Evolutionary conservation across 1,140 invertebrate species (phyloP), one percentile per base, ranked within the genome.

Genomic region (Tribolium castaneum): DNA sequence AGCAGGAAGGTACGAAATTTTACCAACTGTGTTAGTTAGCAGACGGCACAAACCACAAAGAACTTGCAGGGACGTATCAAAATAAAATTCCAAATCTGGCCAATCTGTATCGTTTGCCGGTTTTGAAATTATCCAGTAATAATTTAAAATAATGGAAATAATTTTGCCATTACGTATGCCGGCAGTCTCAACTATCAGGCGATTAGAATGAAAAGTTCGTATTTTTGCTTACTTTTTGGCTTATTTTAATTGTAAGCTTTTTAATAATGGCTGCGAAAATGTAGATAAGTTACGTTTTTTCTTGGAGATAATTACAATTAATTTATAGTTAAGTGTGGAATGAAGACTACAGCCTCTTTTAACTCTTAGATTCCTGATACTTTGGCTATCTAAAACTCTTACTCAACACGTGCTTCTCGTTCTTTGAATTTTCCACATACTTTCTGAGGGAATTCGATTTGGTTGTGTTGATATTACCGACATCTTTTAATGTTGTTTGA

Each of bases 331-430:
- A 45, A 45, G 39, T 10, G 39, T 45, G n/a, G 9, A 45, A 10
- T 45, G 1, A 45, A 45, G 39, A 45, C 39, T 45, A 9, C 1
- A n/a, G n/a, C 39, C 49, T 78, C 76, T 62, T 80, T 10, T 2
- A 10, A 22, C 10, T 74, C 50, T 70, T 82, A 71, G 35, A 54
- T n/a, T 52, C 81, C 81, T 80, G 75, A 51, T 76, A 7, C 39
- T 39, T 62, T 45, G 81, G 80, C 81, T 80, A 80, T 80, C 81
- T 78, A 79, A 82, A 81, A 81, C 80, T 81, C 81, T 82, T 78
- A 70, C 78, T 75, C 75, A 76, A 75, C 81, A 80, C 81, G 81
- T 82, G 80, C 77, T 80, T 81, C 22, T 78, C 78, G 81, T 82
- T 80, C 72, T 77, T 80, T 39, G 77, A 80, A 81, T 81, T 77